Evolutionary conservation across 2,797 vertebrate genomes (phyloP), one percentile per base, ranked within the genome.

Genomic region (Cyclura pinguis): DNA sequence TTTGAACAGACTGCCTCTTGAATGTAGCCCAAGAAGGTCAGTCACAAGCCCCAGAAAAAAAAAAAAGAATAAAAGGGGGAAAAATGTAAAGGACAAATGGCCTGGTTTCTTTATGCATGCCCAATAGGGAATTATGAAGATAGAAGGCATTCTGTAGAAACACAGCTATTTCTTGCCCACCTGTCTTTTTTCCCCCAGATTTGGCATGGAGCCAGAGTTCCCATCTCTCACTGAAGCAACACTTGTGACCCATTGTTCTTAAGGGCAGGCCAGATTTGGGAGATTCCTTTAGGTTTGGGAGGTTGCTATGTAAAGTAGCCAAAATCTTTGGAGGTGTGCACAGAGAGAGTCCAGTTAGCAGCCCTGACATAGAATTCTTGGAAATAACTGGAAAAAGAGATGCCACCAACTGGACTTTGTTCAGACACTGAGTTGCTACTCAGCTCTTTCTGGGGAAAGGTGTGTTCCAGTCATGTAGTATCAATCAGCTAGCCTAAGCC

Each of bases 81-180:
- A 74, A 72, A 82, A 62, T 32, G n/a, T 35, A 24, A 83, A 77
- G 18, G 20, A 18, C 83, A 57, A 87, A 82, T 76, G 85, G 59
- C 57, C 13, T 83, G 22, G 27, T 90, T 87, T 80, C 50, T 42
- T 1, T 55, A 47, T 24, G 27, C 20, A 16, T 86, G 52, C 76
- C 77, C 35, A 16, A 32, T 7, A 10, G 80, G 12, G 47, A 55
- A 72, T 64, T 84, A 50, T 59, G 77, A 80, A 77, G 32, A 76
- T 47, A 29, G 69, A 83, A 76, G 74, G 2, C n/a, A 69, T 38
- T 77, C 72, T n/a, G 47, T 57, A 84, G 81, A 76, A 77, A 35
- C 50, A 57, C 69, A 55, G 42, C 67, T 83, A 47, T 84, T 78
- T 78, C 73, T 69, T 77, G 62, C 29, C 52, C 83, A 87, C 85